Base-by-base conservation (phyloP, 2,888 invertebrate genomes). In the Clusia tigrina region DNA sequence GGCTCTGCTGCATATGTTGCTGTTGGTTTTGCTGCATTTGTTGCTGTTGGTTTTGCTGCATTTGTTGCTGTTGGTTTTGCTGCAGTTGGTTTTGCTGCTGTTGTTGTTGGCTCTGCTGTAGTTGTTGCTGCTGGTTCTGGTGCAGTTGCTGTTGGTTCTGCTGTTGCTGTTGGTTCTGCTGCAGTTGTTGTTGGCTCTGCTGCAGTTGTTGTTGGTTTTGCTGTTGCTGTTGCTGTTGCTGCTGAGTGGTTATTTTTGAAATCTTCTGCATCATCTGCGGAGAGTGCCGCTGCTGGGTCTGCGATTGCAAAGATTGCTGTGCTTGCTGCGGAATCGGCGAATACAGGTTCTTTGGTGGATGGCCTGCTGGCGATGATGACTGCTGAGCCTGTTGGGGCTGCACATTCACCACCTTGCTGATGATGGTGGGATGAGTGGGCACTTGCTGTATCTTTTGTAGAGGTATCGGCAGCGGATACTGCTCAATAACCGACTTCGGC, bases 401-500 rank as follows among this genome's bases (percentile, higher is more conserved):
- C 54, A 81, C 80, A 1, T 76, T 77, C 0, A 78, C 81, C 22
- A 81, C 81, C 64, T 81, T 81, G 62, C 79, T 83, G 3, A 80
- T 79, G 38, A 81, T 78, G 2, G 83, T 76, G 10, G 80, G 77
- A 60, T 79, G 78, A 18, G 77, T 71, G 2, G 78, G 74, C 62
- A 77, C 68, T 3, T 78, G 74, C 9, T 76, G 71, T 72, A 78
- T 74, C 66, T 81, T 81, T 60, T 78, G 81, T 53, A 80, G 60
- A 0, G 79, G 68, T 59, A 80, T 67, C 2, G 78, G 76, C 51
- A 77, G 62, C 56, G 74, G 55, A 37, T 78, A 77, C 15, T 74
- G 69, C 23, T 78, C 80, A 9, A 75, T 74, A 78, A 81, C 75
- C 79, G 87, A 75, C 84, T 87, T 78, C 17, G 67, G 63, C 25